Base-by-base conservation (phyloP, 2,888 invertebrate species). In the Mactromeris polynyma region DNA sequence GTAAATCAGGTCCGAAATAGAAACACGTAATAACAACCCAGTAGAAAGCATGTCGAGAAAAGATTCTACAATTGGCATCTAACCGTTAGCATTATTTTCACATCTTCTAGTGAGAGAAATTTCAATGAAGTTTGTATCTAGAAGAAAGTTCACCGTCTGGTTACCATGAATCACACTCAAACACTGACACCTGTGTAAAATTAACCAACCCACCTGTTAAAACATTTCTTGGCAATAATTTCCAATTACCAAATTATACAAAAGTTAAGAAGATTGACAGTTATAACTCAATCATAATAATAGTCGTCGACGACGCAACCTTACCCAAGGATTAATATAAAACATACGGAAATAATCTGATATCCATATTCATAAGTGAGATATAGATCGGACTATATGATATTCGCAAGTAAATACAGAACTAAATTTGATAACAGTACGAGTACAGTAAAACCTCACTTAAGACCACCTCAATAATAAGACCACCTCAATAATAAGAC, bases 211-310 rank as follows among this genome's bases (percentile, higher is more conserved):
- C 58, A 64, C 58, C 58, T 64, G 58, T 64, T 26, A 9, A 9
- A 64, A 64, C 58, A 64, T 26, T n/a, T n/a, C n/a, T n/a, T 64
- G 26, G 26, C 58, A 26, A 26, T 26, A 9, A n/a, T 64, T 64
- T 26, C 58, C 58, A 64, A 64, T 64, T 64, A 64, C 58, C 26
- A 26, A 26, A 26, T 64, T 64, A n/a, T 64, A 64, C 58, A n/a
- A 26, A 26, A 64, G 58, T 64, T 64, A 7, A n/a, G 26, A 64
- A 64, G 58, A 64, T 64, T 64, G 58, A 64, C 58, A 64, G 58
- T 64, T 64, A n/a, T 64, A 26, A 64, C n/a, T 64, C 58, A 64
- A 46, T 64, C 11, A 64, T 26, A 64, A 64, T 64, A n/a, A 64
- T 64, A n/a, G 3, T 4, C 58, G n/a, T 6, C 26, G 7, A 26